Percentiles rank a stretch among this genome's conserved stretches.
Evolutionary conservation across 1,140 invertebrate genomes (phyloP).

Genomic region (Mactra quadrangularis): DNA sequence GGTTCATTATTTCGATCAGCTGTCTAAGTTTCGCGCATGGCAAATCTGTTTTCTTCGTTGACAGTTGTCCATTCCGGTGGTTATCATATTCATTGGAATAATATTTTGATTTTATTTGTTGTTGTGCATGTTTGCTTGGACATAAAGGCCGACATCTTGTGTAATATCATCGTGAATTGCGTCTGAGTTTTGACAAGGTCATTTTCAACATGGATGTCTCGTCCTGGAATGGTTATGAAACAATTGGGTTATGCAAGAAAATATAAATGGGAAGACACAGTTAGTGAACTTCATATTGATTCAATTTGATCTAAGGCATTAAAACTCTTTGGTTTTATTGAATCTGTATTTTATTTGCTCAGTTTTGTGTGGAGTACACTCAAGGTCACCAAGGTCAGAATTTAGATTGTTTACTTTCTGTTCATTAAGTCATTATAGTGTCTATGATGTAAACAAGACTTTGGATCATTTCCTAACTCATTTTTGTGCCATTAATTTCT

Average conservation of each 20-base stretch:
- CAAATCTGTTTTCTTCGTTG: constrained; percentile 20
- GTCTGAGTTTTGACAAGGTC: constrained; percentile 23
- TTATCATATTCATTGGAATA: not conserved
- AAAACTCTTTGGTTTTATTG: too few relatives aligned
- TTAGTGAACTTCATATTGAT: too few relatives aligned
- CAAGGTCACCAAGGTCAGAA: constrained; percentile 45
- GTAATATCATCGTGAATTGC: not conserved
- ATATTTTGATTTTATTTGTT: not conserved
- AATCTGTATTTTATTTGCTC: not conserved
- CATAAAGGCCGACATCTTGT: not conserved
- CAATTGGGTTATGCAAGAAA: not conserved
- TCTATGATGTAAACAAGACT: not conserved
- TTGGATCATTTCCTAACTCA: not conserved
- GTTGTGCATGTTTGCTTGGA: not conserved
- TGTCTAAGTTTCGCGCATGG: constrained; percentile 8
- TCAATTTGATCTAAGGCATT: too few relatives aligned
- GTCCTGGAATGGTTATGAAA: constrained; percentile 10
- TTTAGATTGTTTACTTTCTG: constrained; percentile 27
- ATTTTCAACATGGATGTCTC: constrained; percentile 47
- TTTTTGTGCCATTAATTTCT: not conserved
- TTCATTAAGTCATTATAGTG: not conserved
- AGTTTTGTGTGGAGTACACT: not conserved
- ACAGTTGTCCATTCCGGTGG: not conserved
- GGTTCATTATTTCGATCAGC: constrained; percentile 29
- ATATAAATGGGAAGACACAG: too few relatives aligned